Percentiles rank a stretch among this genome's conserved stretches.
These are phyloP conservation scores for Clitarchus hookeri DNA, from an alignment of 2,888 invertebrate genomes.

Conservation along the genomic window DNA sequence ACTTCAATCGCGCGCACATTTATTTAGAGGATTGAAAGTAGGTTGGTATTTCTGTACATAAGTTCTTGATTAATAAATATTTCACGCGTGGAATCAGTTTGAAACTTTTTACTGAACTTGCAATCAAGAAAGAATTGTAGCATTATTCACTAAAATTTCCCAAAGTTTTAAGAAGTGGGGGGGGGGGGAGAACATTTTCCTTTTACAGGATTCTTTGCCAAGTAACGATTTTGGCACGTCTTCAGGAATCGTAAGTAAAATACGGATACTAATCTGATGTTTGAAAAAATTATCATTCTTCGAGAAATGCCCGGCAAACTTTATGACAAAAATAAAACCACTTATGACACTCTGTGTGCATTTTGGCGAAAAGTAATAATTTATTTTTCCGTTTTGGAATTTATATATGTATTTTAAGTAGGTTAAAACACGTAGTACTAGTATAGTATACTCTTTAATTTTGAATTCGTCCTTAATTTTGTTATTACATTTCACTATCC, in stretches of 20 bases:
- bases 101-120: neutral
- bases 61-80: neutral
- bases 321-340: neutral
- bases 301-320: neutral
- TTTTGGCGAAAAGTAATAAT: too few relatives aligned
- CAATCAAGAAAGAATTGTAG: neutral
- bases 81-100: neutral
- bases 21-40: neutral
- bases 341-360: neutral
- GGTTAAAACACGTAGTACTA: too few relatives aligned
- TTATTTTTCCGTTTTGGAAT: too few relatives aligned
- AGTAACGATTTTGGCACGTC: slow-evolving; percentile 8
- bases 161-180: neutral
- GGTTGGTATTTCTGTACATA: neutral
- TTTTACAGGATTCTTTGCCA: neutral
- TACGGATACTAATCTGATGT: neutral
- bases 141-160: neutral
- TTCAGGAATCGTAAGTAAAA: neutral
- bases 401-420: too few relatives aligned
- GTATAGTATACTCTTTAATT: too few relatives aligned
- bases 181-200: neutral
- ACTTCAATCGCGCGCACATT: too few relatives aligned
- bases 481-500: too few relatives aligned
- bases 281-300: neutral
- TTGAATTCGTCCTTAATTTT: too few relatives aligned